These are phyloP conservation scores for Ormia ochracea DNA, from an alignment of 2,888 invertebrate genomes.

Conservation along the genomic window DNA sequence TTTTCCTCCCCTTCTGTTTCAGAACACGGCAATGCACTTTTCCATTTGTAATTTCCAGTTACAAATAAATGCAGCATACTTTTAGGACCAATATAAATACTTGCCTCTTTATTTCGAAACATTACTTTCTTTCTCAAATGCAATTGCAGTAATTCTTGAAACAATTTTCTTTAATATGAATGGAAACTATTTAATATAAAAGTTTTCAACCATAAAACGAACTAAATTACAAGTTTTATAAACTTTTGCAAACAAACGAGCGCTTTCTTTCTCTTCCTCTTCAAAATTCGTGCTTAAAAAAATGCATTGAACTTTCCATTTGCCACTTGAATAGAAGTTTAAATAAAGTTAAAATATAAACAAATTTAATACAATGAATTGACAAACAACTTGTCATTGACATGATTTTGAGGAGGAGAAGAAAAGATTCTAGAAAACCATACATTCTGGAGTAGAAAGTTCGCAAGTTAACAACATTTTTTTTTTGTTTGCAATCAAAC, in stretches of 20 bases:
- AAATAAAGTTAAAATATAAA: slow-evolving; percentile 65
- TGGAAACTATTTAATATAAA: slow-evolving; percentile 24
- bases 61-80: too few species aligned
- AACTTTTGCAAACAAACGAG: slow-evolving; percentile 5
- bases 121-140: too few species aligned
- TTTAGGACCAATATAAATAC: too few species aligned
- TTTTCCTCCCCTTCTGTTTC: too few species aligned
- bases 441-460: background rate
- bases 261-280: background rate
- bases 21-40: too few species aligned
- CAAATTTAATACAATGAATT: slow-evolving; percentile 66
- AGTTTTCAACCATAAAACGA: slow-evolving; percentile 5
- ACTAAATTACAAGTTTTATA: background rate
- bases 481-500: slow-evolving; percentile 12
- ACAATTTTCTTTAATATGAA: too few species aligned
- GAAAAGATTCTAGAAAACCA: background rate
- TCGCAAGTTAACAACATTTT: slow-evolving; percentile 13
- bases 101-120: too few species aligned
- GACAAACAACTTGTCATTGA: slow-evolving; percentile 70
- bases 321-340: slow-evolving; percentile 62
- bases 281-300: background rate
- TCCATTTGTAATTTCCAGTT: too few species aligned
- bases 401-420: slow-evolving; percentile 34
- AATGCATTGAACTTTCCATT: slow-evolving; percentile 58
- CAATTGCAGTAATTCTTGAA: too few species aligned